A percentile compares a stretch with the other conserved stretches of the same genome.
These are phyloP conservation scores for Philaethria dido DNA, from an alignment of 2,888 invertebrate species.

Conservation along the genomic window DNA sequence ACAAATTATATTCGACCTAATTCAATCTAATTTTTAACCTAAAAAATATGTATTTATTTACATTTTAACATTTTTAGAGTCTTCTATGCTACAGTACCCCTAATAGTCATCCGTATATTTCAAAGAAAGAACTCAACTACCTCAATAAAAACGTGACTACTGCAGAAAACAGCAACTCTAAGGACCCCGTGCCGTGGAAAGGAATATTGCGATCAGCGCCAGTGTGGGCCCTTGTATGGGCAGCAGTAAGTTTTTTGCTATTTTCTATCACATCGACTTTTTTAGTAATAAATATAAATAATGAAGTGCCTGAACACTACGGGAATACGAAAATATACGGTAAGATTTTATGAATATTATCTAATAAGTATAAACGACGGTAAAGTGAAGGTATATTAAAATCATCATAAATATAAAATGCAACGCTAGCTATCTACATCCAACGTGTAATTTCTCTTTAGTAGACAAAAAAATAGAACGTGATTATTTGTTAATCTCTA, in stretches of 20 bases:
- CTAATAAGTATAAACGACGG: no score
- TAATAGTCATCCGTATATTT: constrained; percentile 80
- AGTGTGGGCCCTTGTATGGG: constrained; percentile 88
- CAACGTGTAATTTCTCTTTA: no score
- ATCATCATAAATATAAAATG: no score
- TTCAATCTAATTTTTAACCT: neutral
- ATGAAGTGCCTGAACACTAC: no score
- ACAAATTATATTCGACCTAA: neutral
- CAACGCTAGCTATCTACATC: no score
- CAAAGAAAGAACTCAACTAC: constrained; percentile 78
- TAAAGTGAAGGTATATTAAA: no score
- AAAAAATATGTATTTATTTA: neutral
- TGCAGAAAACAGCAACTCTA: constrained; percentile 71
- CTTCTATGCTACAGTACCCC: constrained; percentile 80
- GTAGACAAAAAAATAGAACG: no score
- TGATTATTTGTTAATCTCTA: no score
- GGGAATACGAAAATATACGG: no score
- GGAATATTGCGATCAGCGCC: constrained; percentile 87
- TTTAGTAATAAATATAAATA: neutral
- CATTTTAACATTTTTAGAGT: constrained; percentile 59
- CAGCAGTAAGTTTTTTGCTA: constrained; percentile 81
- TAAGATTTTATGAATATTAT: no score
- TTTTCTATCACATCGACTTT: constrained; percentile 1
- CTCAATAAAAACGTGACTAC: constrained; percentile 82
- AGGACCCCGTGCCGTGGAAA: constrained; percentile 88